Conservation (phyloP, 2,888 invertebrate species). For the Psococerastis gibbosa region DNA sequence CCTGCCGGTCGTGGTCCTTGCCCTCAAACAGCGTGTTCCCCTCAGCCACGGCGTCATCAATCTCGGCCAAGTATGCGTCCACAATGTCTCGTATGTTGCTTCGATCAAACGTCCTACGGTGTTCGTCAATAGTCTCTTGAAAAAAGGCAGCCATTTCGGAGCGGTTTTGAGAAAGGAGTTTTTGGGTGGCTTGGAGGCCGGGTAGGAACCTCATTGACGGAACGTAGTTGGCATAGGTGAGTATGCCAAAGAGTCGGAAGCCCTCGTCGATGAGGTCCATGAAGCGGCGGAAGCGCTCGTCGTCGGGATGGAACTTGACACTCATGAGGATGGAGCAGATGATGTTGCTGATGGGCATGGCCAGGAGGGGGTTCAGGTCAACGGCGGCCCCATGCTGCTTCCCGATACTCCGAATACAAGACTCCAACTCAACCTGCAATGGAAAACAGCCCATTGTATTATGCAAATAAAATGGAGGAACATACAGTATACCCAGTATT, state of each 20-base stretch:
- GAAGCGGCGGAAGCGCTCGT: constrained; percentile 55
- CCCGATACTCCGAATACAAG: constrained; percentile 45
- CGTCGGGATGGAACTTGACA: constrained; percentile 60
- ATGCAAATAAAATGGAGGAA: too few relatives aligned
- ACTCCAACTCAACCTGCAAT: constrained; percentile 51
- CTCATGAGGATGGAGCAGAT: constrained; percentile 85
- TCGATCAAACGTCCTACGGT: constrained; percentile 53
- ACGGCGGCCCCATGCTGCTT: constrained; percentile 44
- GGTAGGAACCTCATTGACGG: constrained; percentile 51
- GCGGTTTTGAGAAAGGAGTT: constrained; percentile 37
- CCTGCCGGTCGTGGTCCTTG: constrained; percentile 71
- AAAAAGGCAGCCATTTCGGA: constrained; percentile 72
- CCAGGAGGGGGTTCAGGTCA: constrained; percentile 54
- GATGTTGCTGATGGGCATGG: constrained; percentile 72
- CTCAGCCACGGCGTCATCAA: constrained; percentile 60
- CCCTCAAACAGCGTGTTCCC: constrained; percentile 65
- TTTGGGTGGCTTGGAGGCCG: constrained; percentile 29
- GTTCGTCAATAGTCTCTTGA: constrained; percentile 65
- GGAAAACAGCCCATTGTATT: too few relatives aligned
- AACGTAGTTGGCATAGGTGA: constrained; percentile 66
- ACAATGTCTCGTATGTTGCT: constrained; percentile 62
- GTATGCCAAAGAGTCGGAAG: constrained; percentile 66
- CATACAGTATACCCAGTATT: too few relatives aligned
- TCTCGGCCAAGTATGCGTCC: constrained; percentile 70
- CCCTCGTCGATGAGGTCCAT: constrained; percentile 82